These are phyloP conservation scores for Nudaria mundana DNA, from an alignment of 2,888 invertebrate species.

Conservation along the genomic window DNA sequence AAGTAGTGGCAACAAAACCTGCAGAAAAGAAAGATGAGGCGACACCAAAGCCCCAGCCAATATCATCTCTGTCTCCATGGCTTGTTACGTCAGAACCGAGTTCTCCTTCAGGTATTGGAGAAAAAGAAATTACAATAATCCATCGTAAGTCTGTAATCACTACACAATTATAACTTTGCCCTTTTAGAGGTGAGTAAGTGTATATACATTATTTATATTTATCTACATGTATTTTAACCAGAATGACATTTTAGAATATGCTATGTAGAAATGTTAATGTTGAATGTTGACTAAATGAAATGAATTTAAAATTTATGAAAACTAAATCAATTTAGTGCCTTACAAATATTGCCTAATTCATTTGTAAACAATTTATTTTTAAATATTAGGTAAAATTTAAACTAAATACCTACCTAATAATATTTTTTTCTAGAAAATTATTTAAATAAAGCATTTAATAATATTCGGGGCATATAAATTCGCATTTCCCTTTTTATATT, in stretches of 20 bases:
- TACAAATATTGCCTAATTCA: conserved; percentile 21
- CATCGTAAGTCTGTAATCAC: conserved; percentile 93
- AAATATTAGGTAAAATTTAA: conserved; percentile 8
- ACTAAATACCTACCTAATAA: too few relatives aligned
- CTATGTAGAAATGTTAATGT: conserved; percentile 8
- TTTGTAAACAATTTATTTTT: conserved; percentile 2
- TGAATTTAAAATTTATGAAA: conserved; percentile 12
- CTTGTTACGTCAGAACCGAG: conserved; percentile 88
- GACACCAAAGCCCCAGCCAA: conserved; percentile 79
- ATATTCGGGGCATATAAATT: conserved; percentile 10
- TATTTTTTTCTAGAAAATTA: too few relatives aligned
- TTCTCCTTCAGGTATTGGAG: conserved; percentile 83
- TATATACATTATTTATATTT: not conserved
- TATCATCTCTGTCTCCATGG: conserved; percentile 90
- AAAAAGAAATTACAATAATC: conserved; percentile 85
- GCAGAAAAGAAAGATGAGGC: conserved; percentile 74
- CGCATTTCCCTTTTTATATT: conserved; percentile 61
- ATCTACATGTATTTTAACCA: not conserved
- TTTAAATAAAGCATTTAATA: too few relatives aligned
- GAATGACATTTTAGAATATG: conserved; percentile 8
- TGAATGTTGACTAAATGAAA: conserved; percentile 14
- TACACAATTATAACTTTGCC: conserved; percentile 83
- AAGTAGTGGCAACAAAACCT: conserved; percentile 69
- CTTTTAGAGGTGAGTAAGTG: not conserved
- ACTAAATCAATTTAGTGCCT: conserved; percentile 25